Percentiles rank a stretch among this genome's conserved stretches.
phyloP scores from a whole-genome alignment of 2,888 invertebrate genomes.

The Microctonus hyperodae region DNA sequence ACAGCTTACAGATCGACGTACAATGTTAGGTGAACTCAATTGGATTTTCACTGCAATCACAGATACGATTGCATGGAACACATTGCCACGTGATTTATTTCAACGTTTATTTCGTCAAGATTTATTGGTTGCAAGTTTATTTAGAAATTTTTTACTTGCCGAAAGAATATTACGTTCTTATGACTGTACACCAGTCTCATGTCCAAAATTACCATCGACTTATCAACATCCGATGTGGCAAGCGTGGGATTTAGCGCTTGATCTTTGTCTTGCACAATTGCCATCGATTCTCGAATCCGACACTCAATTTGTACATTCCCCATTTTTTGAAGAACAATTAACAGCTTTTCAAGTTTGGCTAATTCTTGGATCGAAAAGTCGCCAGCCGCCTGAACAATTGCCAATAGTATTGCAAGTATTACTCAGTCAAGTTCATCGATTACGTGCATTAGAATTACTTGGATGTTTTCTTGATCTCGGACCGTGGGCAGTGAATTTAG shows the following conservation, averaged over 20 bases:
- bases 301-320: conserved; percentile 75
- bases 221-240: conserved; percentile 93
- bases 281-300: conserved; percentile 75
- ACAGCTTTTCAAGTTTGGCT: conserved; percentile 98
- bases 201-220: conserved; percentile 90
- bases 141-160: conserved; percentile 95
- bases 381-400: conserved; percentile 93
- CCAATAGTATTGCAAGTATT: conserved; percentile 96
- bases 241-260: conserved; percentile 97
- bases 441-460: conserved; percentile 92
- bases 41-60: conserved; percentile 99
- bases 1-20: conserved; percentile 89
- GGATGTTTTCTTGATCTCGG: conserved; percentile 95
- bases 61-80: conserved; percentile 99
- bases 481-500: conserved; percentile 94
- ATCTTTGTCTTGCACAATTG: conserved; percentile 90
- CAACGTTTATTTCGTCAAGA: conserved; percentile 98
- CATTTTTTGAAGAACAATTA: conserved; percentile 97
- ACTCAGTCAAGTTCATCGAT: conserved; percentile 81
- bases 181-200: conserved; percentile 96
- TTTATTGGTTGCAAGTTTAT: conserved; percentile 95
- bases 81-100: conserved; percentile 91
- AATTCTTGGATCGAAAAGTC: conserved; percentile 75
- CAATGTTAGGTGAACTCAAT: conserved; percentile 98
- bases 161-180: conserved; percentile 95